Percentiles rank a stretch among this genome's conserved stretches.
phyloP scores from a whole-genome alignment of 2,888 invertebrate species.

The Conistra vaccinii region DNA sequence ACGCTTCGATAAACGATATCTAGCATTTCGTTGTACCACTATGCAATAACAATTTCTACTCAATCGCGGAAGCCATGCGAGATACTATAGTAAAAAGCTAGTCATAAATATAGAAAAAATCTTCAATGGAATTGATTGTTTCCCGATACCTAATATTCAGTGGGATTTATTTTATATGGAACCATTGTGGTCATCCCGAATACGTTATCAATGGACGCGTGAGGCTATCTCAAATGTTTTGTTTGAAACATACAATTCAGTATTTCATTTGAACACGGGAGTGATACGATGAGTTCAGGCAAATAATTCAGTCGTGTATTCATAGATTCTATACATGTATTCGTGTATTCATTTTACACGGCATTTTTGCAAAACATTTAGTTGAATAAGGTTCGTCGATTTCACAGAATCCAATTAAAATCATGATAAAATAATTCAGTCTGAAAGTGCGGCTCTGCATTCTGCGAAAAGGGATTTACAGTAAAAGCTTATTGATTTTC shows the following conservation, averaged over 20 bases:
- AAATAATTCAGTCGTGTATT: conserved; percentile 8
- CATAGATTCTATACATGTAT: too few species aligned
- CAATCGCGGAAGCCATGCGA: conserved; percentile 45
- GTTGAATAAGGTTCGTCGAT: neutral
- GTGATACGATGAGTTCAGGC: neutral
- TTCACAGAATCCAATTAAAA: conserved; percentile 30
- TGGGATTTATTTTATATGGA: conserved; percentile 32
- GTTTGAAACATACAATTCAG: conserved; percentile 4
- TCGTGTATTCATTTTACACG: neutral
- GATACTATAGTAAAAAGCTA: conserved; percentile 34
- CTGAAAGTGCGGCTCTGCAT: conserved; percentile 17
- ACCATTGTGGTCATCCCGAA: conserved; percentile 34
- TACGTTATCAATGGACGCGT: conserved; percentile 32
- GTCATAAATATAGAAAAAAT: conserved; percentile 58
- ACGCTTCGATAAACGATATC: conserved; percentile 41
- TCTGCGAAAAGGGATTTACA: conserved; percentile 16
- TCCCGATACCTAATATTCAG: conserved; percentile 55
- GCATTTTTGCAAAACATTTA: conserved; percentile 16
- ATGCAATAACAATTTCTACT: conserved; percentile 49
- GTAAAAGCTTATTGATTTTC: conserved; percentile 33
- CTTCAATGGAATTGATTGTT: conserved; percentile 55
- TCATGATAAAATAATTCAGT: conserved; percentile 20
- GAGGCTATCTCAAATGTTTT: conserved; percentile 13
- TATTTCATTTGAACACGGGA: neutral
- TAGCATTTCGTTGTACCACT: conserved; percentile 43